Evolutionary conservation across 2,113 vertebrate species (phyloP).

Genomic region (Columba janthina): DNA sequence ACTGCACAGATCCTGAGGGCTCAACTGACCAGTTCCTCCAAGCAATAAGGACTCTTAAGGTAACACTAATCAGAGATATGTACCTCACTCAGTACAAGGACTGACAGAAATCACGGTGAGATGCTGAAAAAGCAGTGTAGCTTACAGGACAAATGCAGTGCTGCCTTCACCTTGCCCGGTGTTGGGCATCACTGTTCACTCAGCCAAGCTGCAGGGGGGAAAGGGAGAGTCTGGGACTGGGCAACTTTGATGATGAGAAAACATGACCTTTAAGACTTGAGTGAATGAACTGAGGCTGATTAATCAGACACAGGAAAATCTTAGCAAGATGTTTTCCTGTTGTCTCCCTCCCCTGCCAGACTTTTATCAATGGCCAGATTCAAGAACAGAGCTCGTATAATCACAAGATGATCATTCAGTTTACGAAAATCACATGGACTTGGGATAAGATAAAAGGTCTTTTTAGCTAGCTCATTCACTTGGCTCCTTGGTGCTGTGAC

Average conservation of each 20-base stretch:
- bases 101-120: not conserved
- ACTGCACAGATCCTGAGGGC: not conserved
- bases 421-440: not conserved
- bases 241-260: not conserved
- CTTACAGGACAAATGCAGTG: not conserved
- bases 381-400: not conserved
- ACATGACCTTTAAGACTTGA: constrained; percentile 19
- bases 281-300: constrained; percentile 6
- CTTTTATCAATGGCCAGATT: constrained; percentile 51
- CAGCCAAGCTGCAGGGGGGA: not conserved
- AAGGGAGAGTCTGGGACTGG: not conserved
- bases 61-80: not conserved
- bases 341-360: constrained; percentile 26
- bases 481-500: not conserved
- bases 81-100: not conserved
- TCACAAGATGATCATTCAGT: not conserved
- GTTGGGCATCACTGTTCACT: not conserved
- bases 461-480: constrained; percentile 5
- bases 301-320: constrained; percentile 50
- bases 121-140: not conserved
- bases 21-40: not conserved
- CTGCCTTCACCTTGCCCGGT: fast-evolving
- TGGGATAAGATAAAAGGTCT: constrained; percentile 14
- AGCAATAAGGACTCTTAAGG: not conserved
- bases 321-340: constrained; percentile 49